These are phyloP conservation scores for human (Homo sapiens) DNA, from an alignment of 2,113 vertebrate genomes.

Conservation along the genomic window GRCh38 chr16:86631001-86631500, in stretches of 20 bases:
- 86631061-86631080: rapidly evolving
- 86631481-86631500: not conserved
- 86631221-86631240: not conserved
- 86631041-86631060: rapidly evolving
- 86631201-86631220: not conserved
- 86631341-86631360: not conserved
- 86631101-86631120: not conserved
- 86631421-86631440: rapidly evolving
- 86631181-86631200: not conserved
- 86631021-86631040: no score
- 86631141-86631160: no score
- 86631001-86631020: not conserved
- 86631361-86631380: not conserved
- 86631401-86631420: not conserved
- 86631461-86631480: not conserved
- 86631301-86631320: not conserved
- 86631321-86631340: not conserved
- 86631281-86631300: not conserved
- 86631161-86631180: no score
- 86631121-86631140: rapidly evolving
- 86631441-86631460: not conserved
- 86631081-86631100: rapidly evolving
- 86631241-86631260: not conserved
- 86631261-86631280: not conserved
- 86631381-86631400: not conserved